Conservation (phyloP, 2,888 invertebrate species). For the Leptinotarsa haldemani region DNA sequence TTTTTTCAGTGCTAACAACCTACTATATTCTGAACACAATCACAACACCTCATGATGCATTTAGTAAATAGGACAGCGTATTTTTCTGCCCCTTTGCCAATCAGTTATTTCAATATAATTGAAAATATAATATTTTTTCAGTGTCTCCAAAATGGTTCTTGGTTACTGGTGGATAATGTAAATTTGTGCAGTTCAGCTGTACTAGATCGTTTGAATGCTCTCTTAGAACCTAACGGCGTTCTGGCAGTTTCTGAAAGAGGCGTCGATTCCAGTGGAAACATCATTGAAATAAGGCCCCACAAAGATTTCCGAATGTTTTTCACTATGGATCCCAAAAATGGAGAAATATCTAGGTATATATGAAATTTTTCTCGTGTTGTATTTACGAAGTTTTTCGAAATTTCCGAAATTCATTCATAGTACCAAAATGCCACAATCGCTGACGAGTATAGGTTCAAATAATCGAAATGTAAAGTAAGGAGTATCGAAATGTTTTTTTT, state of each 20-base stretch:
- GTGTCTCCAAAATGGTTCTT: constrained; percentile 84
- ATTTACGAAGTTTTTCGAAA: too few relatives aligned
- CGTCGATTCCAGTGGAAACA: constrained; percentile 75
- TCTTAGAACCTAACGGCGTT: constrained; percentile 92
- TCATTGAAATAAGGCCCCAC: constrained; percentile 84
- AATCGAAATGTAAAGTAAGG: too few relatives aligned
- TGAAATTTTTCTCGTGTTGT: background rate
- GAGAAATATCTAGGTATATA: constrained; percentile 89
- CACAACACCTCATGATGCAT: too few relatives aligned
- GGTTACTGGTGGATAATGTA: constrained; percentile 91
- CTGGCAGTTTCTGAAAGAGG: constrained; percentile 93
- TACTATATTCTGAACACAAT: too few relatives aligned
- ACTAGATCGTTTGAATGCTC: constrained; percentile 93
- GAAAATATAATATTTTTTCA: constrained; percentile 53
- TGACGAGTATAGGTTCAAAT: too few relatives aligned
- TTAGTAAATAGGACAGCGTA: too few relatives aligned
- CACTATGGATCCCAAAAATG: constrained; percentile 93
- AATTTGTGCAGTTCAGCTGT: constrained; percentile 97
- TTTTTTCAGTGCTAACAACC: too few relatives aligned
- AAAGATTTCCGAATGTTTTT: constrained; percentile 92
- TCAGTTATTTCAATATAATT: background rate
- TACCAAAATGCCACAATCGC: too few relatives aligned
- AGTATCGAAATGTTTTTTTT: too few relatives aligned
- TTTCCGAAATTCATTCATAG: too few relatives aligned
- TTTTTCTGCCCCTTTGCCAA: background rate